These are phyloP conservation scores for Poeciliopsis paucimaculata DNA, from an alignment of 2,797 vertebrate genomes.

Conservation along the genomic window DNA sequence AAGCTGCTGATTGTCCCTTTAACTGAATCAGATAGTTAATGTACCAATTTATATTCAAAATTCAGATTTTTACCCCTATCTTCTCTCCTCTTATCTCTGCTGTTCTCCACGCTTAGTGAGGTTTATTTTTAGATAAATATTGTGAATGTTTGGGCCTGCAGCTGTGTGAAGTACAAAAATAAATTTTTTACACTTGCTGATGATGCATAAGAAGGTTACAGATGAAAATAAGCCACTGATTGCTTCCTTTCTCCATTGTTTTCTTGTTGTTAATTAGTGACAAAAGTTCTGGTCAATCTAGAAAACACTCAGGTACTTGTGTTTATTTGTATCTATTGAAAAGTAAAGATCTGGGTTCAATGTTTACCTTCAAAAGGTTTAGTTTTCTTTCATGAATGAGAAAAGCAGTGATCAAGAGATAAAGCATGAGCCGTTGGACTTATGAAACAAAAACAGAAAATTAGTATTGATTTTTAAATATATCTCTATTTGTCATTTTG, in stretches of 20 bases:
- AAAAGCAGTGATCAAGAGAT: background rate
- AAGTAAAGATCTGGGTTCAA: constrained; percentile 9
- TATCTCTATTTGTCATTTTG: constrained; percentile 25
- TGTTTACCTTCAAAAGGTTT: constrained; percentile 8
- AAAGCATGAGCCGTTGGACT: constrained; percentile 14
- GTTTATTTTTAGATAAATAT: background rate
- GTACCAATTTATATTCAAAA: constrained; percentile 6
- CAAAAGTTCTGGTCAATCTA: constrained; percentile 11
- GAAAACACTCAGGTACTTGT: constrained; percentile 1
- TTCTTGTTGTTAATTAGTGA: constrained; percentile 34
- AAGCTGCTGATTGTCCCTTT: background rate
- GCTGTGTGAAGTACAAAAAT: constrained; percentile 5
- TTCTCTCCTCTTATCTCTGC: background rate
- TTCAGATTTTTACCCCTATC: background rate
- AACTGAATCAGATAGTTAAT: constrained; percentile 11
- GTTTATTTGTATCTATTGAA: background rate
- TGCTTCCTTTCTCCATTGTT: constrained; percentile 20
- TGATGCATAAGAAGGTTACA: constrained; percentile 1
- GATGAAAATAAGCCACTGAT: constrained; percentile 27
- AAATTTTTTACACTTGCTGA: background rate
- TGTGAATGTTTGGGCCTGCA: background rate
- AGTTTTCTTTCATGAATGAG: constrained; percentile 4
- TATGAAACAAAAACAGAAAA: constrained; percentile 11
- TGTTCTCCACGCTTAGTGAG: constrained; percentile 4
- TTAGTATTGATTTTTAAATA: constrained; percentile 29